Percentiles rank a stretch among this genome's conserved stretches.
Conservation (phyloP, 2,888 invertebrate species). For the Coelogynopora nodosa region DNA sequence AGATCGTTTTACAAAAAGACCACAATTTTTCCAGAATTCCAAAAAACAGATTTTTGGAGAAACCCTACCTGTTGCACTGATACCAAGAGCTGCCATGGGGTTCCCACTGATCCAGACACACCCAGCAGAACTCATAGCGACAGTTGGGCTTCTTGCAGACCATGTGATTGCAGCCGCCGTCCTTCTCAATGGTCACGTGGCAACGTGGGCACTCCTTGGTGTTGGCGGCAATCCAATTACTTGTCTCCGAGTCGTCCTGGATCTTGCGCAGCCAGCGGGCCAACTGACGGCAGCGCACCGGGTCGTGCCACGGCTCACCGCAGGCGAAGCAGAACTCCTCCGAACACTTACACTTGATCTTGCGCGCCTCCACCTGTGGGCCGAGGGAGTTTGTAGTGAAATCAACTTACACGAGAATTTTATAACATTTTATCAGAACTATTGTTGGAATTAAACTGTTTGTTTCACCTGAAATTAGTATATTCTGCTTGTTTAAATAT, state of each 20-base stretch:
- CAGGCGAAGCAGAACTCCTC: constrained; percentile 93
- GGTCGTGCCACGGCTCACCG: constrained; percentile 80
- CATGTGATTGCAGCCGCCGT: constrained; percentile 99
- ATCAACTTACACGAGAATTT: too few relatives aligned
- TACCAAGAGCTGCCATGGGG: constrained; percentile 98
- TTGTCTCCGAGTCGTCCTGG: constrained; percentile 96
- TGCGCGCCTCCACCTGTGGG: constrained; percentile 63
- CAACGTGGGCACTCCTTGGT: constrained; percentile 98
- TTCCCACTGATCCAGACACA: constrained; percentile 96
- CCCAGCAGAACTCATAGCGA: constrained; percentile 98
- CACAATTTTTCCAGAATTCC: too few relatives aligned
- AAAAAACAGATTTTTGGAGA: too few relatives aligned
- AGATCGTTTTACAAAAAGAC: neutral
- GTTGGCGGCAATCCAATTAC: constrained; percentile 98
- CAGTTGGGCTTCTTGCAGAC: constrained; percentile 96
- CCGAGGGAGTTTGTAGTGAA: too few relatives aligned
- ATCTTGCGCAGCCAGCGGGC: constrained; percentile 97
- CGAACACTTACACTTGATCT: constrained; percentile 54
- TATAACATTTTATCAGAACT: too few relatives aligned
- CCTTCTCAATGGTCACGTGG: constrained; percentile 73
- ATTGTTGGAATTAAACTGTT: too few relatives aligned
- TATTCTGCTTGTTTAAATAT: too few relatives aligned
- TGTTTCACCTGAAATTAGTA: too few relatives aligned
- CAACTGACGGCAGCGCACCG: constrained; percentile 85
- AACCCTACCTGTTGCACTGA: constrained; percentile 82